Evolutionary conservation across 1,140 invertebrate species (phyloP).

Genomic region (Bombus confusus): DNA sequence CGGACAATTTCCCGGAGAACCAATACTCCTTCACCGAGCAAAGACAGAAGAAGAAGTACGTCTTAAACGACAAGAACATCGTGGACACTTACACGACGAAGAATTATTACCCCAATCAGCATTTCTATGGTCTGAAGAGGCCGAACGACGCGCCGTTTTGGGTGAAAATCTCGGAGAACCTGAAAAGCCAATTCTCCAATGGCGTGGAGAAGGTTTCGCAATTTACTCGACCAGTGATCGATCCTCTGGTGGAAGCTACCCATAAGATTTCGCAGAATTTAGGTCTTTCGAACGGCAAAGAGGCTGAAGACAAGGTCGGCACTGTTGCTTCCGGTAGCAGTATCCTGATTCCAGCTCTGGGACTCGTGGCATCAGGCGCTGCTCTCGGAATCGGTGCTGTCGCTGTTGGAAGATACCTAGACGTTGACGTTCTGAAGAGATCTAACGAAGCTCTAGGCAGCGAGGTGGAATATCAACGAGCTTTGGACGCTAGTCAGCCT

Average conservation of each 20-base stretch:
- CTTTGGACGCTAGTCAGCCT: conserved; percentile 70
- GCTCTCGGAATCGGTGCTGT: conserved; percentile 90
- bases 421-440: conserved; percentile 85
- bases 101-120: conserved; percentile 78
- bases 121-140: conserved; percentile 77
- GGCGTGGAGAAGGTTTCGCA: conserved; percentile 88
- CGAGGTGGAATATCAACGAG: conserved; percentile 84
- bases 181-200: conserved; percentile 88
- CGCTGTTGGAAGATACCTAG: conserved; percentile 88
- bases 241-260: conserved; percentile 89
- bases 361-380: conserved; percentile 89
- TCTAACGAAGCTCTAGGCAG: conserved; percentile 74
- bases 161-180: conserved; percentile 87
- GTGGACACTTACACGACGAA: conserved; percentile 75
- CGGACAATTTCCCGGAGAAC: conserved; percentile 80
- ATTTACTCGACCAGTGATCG: conserved; percentile 87
- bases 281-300: conserved; percentile 84
- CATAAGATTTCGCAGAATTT: conserved; percentile 90
- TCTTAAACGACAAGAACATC: conserved; percentile 76
- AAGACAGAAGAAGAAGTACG: conserved; percentile 79
- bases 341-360: conserved; percentile 87
- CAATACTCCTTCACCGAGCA: conserved; percentile 76
- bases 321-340: conserved; percentile 82
- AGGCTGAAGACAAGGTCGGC: conserved; percentile 89
- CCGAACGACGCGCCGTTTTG: conserved; percentile 86